Evolutionary conservation across 2,888 invertebrate genomes (phyloP).

Genomic region (Odontothrips loti): DNA sequence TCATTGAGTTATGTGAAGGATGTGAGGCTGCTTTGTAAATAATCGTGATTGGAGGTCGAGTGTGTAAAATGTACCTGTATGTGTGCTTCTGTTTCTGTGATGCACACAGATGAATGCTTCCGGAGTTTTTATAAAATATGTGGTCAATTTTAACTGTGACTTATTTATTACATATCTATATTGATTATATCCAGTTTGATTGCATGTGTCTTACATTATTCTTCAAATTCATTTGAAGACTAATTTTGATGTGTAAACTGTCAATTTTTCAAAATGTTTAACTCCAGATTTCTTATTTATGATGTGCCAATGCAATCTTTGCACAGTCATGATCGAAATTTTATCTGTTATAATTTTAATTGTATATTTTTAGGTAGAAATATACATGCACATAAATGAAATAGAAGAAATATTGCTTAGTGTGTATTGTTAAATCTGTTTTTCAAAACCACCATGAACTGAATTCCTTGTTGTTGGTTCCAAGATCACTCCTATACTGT

Average conservation of each 20-base stretch:
- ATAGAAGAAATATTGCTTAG: neutral
- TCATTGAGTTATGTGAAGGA: neutral
- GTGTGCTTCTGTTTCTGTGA: neutral
- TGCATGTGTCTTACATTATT: neutral
- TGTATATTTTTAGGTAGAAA: neutral
- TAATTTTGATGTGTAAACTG: too few relatives aligned
- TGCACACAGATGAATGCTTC: neutral
- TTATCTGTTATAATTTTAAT: neutral
- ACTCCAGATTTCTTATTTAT: too few relatives aligned
- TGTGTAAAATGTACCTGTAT: conserved; percentile 3
- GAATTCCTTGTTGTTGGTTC: too few relatives aligned
- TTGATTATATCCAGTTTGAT: neutral
- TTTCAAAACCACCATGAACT: too few relatives aligned
- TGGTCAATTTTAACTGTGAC: neutral
- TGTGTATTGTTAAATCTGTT: too few relatives aligned
- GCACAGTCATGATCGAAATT: neutral
- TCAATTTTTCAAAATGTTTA: too few relatives aligned
- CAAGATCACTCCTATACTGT: too few relatives aligned
- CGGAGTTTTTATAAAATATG: neutral
- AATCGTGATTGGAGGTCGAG: neutral
- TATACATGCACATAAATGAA: neutral
- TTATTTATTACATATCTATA: neutral
- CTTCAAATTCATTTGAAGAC: too few relatives aligned
- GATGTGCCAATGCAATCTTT: neutral
- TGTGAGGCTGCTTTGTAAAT: neutral